A percentile compares a stretch with the other conserved stretches of the same genome.
Conservation (phyloP, 2,888 invertebrate genomes). For the Abscondita cerata region DNA sequence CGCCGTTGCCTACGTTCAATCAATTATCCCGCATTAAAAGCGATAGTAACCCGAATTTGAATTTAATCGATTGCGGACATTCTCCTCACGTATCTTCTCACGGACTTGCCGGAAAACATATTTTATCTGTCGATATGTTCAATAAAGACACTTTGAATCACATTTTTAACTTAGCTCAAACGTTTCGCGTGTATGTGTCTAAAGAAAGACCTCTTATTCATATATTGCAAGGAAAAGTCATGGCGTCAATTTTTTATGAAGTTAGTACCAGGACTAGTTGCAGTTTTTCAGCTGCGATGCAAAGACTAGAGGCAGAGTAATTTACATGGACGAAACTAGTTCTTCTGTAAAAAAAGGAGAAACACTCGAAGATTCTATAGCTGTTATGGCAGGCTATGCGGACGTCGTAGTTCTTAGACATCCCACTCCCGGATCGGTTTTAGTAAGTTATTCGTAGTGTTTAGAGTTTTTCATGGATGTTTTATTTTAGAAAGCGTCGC, state of each 20-base stretch:
- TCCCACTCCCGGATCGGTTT: slow-evolving; percentile 89
- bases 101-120: slow-evolving; percentile 74
- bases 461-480: slow-evolving; percentile 2
- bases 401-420: slow-evolving; percentile 95
- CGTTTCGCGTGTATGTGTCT: slow-evolving; percentile 79
- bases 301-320: slow-evolving; percentile 93
- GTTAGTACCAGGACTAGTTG: slow-evolving; percentile 95
- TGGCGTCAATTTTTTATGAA: slow-evolving; percentile 98
- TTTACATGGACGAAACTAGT: slow-evolving; percentile 86
- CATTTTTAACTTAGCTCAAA: slow-evolving; percentile 93
- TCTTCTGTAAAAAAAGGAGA: slow-evolving; percentile 98
- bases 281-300: slow-evolving; percentile 97
- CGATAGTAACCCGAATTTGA: slow-evolving; percentile 53
- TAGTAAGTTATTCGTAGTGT: too few species aligned
- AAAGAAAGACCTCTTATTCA: slow-evolving; percentile 87
- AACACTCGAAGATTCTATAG: slow-evolving; percentile 86
- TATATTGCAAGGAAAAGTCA: slow-evolving; percentile 87
- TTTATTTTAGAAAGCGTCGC: slow-evolving; percentile 75
- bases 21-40: slow-evolving; percentile 47
- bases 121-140: slow-evolving; percentile 87
- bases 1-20: slow-evolving; percentile 46
- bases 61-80: slow-evolving; percentile 38
- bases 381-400: slow-evolving; percentile 89
- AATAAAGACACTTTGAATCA: slow-evolving; percentile 89
- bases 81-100: slow-evolving; percentile 55